These are phyloP conservation scores for Fragum fragum DNA, from an alignment of 2,888 invertebrate species.

Conservation along the genomic window DNA sequence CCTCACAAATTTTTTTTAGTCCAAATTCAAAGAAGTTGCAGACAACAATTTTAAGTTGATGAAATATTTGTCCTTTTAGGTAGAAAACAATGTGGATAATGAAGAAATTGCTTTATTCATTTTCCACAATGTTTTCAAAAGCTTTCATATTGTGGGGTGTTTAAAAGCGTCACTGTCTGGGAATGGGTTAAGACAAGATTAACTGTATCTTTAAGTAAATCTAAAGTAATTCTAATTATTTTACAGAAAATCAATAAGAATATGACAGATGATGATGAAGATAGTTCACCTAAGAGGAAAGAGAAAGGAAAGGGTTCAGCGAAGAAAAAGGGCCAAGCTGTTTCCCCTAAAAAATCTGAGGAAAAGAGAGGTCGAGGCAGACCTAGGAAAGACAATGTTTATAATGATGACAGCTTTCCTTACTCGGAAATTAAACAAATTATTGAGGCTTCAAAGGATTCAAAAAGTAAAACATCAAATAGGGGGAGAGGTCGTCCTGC, in stretches of 20 bases:
- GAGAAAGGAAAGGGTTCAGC: neutral
- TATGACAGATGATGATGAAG: neutral
- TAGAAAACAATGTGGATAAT: no score
- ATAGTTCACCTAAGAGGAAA: neutral
- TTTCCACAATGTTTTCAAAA: no score
- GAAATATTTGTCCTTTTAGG: no score
- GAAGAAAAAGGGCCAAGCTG: neutral
- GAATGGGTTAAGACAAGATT: no score
- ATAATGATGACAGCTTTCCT: constrained; percentile 50
- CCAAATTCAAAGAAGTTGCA: no score
- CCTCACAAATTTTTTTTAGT: no score
- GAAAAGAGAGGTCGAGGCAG: constrained; percentile 15
- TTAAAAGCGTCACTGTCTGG: no score
- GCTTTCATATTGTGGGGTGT: no score
- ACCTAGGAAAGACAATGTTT: constrained; percentile 3
- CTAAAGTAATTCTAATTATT: no score
- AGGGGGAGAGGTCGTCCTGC: constrained; percentile 40
- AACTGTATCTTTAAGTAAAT: no score
- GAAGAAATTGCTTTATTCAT: no score
- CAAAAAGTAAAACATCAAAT: constrained; percentile 25
- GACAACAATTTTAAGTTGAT: no score
- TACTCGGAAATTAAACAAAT: constrained; percentile 67
- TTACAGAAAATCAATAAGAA: constrained; percentile 18
- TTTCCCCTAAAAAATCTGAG: neutral
- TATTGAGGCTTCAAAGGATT: constrained; percentile 59